Conservation (phyloP, 1,140 invertebrate genomes). For the Bombus sylvicola region DNA sequence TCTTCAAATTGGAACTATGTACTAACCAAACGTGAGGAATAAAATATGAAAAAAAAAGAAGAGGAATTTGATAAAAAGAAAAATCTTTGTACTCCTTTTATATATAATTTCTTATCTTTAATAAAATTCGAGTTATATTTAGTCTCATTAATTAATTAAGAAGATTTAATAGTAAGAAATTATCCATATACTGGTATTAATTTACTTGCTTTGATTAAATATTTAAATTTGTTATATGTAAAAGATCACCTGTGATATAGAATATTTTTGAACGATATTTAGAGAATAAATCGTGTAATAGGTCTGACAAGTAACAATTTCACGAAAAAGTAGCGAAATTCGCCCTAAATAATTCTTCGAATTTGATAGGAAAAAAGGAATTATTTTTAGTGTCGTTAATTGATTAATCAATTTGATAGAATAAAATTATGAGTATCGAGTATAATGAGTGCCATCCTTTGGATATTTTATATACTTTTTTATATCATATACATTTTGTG, state of each 20-base stretch:
- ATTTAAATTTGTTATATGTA: no score
- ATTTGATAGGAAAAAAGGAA: neutral
- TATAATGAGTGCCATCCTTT: neutral
- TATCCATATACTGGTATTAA: no score
- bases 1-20: conserved; percentile 2
- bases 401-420: no score
- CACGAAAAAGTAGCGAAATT: neutral
- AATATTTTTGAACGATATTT: neutral
- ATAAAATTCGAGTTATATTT: neutral
- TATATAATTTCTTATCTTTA: neutral
- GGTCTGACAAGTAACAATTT: no score
- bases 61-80: neutral
- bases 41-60: neutral
- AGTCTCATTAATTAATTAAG: no score
- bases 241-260: no score
- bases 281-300: neutral
- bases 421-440: no score
- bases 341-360: neutral
- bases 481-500: neutral
- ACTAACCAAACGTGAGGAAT: neutral
- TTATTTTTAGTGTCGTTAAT: no score
- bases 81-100: neutral
- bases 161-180: no score
- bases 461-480: no score
- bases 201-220: no score